Conservation (phyloP, 2,888 invertebrate species). For the Resseliella maxima region DNA sequence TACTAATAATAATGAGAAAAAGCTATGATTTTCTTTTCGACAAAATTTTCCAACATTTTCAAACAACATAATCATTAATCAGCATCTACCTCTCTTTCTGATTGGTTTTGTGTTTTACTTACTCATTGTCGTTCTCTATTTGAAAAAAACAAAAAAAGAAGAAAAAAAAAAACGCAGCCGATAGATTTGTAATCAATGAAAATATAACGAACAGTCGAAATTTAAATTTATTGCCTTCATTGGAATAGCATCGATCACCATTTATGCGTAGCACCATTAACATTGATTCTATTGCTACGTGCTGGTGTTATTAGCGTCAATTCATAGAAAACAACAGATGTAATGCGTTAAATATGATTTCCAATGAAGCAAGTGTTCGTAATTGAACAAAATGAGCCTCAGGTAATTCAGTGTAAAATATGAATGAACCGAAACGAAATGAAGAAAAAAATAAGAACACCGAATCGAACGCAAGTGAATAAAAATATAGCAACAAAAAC, state of each 20-base stretch:
- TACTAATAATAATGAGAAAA: background rate
- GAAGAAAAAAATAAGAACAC: no score
- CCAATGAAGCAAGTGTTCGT: background rate
- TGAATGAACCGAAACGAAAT: background rate
- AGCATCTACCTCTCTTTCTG: background rate
- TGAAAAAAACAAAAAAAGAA: no score
- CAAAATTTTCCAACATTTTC: background rate
- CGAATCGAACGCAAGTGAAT: background rate
- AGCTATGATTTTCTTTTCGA: background rate
- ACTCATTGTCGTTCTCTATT: no score
- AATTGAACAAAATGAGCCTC: background rate
- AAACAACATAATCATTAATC: background rate
- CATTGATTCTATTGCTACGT: background rate
- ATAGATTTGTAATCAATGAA: background rate
- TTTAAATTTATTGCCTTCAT: background rate
- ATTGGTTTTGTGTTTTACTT: no score
- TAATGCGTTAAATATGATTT: background rate
- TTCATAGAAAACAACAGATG: background rate
- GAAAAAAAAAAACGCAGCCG: background rate
- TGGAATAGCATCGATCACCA: slow-evolving; percentile 2
- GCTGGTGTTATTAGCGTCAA: background rate
- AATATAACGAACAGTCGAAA: background rate
- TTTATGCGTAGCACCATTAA: background rate
- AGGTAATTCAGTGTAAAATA: background rate
- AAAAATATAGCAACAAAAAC: background rate